Evolutionary conservation across 2,113 vertebrate genomes (phyloP).

Genomic region (Chloebia gouldiae): DNA sequence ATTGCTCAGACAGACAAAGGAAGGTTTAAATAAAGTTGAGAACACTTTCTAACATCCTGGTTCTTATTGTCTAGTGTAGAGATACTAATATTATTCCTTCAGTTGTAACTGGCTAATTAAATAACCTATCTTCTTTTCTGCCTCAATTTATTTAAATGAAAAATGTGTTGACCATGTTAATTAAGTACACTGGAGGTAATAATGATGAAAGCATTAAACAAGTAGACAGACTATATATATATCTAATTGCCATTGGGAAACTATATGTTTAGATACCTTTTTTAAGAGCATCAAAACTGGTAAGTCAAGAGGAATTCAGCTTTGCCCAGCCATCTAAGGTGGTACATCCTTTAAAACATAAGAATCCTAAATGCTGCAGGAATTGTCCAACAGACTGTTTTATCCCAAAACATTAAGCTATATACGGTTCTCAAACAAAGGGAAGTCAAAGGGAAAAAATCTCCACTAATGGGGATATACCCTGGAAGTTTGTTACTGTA

Average conservation of each 20-base stretch:
- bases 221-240: not conserved
- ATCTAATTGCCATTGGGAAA: not conserved
- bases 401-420: not conserved
- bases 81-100: not conserved
- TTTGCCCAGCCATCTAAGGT: not conserved
- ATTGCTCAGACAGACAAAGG: not conserved
- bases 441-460: not conserved
- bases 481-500: not conserved
- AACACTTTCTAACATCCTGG: not conserved
- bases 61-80: not conserved
- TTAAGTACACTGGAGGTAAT: not conserved
- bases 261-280: not conserved
- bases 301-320: not conserved
- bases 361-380: not conserved
- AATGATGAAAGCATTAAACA: not conserved
- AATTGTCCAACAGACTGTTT: not conserved
- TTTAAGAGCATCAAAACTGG: not conserved
- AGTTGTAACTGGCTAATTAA: not conserved
- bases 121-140: not conserved
- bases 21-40: not conserved
- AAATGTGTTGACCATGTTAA: not conserved
- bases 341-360: not conserved
- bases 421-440: rapidly evolving
- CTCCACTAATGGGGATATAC: not conserved
- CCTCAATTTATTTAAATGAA: not conserved